Evolutionary conservation across 2,113 vertebrate genomes (phyloP).

Genomic region (Apeltes quadracus): DNA sequence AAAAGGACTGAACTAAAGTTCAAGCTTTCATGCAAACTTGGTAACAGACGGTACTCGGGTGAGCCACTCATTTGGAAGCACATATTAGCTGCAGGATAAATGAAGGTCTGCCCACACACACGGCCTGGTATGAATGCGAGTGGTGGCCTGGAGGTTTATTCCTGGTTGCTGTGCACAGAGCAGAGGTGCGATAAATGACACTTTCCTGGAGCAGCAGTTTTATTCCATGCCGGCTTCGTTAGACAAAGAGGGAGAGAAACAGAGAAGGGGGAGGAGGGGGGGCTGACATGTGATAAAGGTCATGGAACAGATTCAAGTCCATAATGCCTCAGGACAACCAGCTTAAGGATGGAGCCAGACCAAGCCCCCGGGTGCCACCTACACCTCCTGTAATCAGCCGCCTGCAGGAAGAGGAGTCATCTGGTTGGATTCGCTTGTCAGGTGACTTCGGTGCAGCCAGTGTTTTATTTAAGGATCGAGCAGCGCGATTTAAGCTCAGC

Average conservation of each 20-base stretch:
- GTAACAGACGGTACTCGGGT: conserved; percentile 52
- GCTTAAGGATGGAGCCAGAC: conserved; percentile 15
- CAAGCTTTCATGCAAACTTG: conserved; percentile 38
- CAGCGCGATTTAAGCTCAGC: not conserved
- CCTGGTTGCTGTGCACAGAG: conserved; percentile 1
- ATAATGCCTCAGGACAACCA: conserved; percentile 27
- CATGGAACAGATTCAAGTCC: conserved; percentile 45
- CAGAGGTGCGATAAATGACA: conserved; percentile 22
- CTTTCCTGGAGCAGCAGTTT: conserved; percentile 23
- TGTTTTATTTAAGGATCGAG: not conserved
- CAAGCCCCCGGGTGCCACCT: conserved; percentile 11
- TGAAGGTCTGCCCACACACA: conserved; percentile 10
- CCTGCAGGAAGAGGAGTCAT: conserved; percentile 31
- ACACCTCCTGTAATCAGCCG: conserved; percentile 18
- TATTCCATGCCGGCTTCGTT: conserved; percentile 36
- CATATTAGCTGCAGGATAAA: conserved; percentile 24
- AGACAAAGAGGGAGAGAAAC: conserved; percentile 29
- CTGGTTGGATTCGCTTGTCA: not conserved
- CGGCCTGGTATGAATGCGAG: not conserved
- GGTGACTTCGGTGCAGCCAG: not conserved
- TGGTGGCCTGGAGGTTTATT: conserved; percentile 5
- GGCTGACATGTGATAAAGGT: conserved; percentile 41
- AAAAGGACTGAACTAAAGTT: conserved; percentile 38
- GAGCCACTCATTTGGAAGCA: conserved; percentile 50
- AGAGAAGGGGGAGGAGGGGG: not conserved